phyloP scores from a whole-genome alignment of 2,888 invertebrate species.

The Esperia sulphurella region DNA sequence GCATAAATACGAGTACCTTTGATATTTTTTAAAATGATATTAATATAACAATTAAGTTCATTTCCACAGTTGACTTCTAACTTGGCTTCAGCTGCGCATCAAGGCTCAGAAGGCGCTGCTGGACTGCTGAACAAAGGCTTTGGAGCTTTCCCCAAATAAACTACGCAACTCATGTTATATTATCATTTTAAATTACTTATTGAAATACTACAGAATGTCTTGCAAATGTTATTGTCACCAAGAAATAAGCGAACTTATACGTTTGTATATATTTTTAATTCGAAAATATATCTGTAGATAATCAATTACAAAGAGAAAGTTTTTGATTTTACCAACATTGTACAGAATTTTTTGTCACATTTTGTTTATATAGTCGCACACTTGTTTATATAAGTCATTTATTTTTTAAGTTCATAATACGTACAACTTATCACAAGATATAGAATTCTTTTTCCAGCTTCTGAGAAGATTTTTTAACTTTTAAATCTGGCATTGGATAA shows the following conservation, averaged over 20 bases:
- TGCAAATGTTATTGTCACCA: no score
- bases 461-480: no score
- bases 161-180: slow-evolving; percentile 15
- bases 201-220: not conserved
- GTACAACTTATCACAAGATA: no score
- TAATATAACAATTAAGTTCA: not conserved
- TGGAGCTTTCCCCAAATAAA: slow-evolving; percentile 61
- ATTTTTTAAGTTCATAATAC: no score
- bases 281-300: not conserved
- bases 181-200: slow-evolving; percentile 15
- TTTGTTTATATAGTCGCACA: not conserved
- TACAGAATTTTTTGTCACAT: slow-evolving; percentile 8
- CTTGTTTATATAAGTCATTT: not conserved
- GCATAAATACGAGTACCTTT: no score
- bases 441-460: no score
- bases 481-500: no score
- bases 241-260: no score
- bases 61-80: slow-evolving; percentile 28
- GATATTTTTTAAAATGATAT: no score
- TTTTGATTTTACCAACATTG: slow-evolving; percentile 27
- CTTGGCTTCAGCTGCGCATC: slow-evolving; percentile 55
- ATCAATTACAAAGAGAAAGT: slow-evolving; percentile 6
- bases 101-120: slow-evolving; percentile 65
- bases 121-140: slow-evolving; percentile 76
- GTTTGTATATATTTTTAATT: not conserved